Conservation (phyloP, 2,113 vertebrate species). For the Lepus timidus region DNA sequence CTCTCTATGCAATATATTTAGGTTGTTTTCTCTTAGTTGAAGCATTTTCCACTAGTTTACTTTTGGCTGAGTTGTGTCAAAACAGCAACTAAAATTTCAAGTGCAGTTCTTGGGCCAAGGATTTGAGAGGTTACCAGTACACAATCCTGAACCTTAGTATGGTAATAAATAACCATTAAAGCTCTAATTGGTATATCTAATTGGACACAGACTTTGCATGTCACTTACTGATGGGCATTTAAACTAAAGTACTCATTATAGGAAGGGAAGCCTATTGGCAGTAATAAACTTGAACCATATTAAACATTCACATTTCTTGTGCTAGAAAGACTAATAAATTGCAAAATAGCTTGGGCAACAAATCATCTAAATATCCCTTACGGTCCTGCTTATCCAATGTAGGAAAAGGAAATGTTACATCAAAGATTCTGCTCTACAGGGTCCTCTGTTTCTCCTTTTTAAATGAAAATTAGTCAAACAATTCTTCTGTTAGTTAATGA, state of each 20-base stretch:
- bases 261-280: slow-evolving; percentile 5
- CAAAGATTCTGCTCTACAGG: slow-evolving; percentile 14
- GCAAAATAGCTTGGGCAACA: slow-evolving; percentile 56
- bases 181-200: slow-evolving; percentile 71
- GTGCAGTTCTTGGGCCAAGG: slow-evolving; percentile 9
- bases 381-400: slow-evolving; percentile 51
- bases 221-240: slow-evolving; percentile 61
- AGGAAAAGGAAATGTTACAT: slow-evolving; percentile 47
- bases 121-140: slow-evolving; percentile 27
- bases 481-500: neutral
- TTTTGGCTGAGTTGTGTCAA: slow-evolving; percentile 19
- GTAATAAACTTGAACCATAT: slow-evolving; percentile 50
- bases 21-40: slow-evolving; percentile 59
- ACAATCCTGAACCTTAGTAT: slow-evolving; percentile 50
- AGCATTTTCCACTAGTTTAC: slow-evolving; percentile 49
- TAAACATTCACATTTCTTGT: slow-evolving; percentile 68
- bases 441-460: slow-evolving; percentile 54
- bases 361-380: slow-evolving; percentile 45
- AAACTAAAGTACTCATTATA: slow-evolving; percentile 45
- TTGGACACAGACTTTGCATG: slow-evolving; percentile 69
- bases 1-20: neutral
- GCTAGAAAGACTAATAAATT: slow-evolving; percentile 75
- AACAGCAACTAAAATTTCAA: slow-evolving; percentile 40
- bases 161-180: slow-evolving; percentile 61
- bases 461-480: slow-evolving; percentile 61